Evolutionary conservation across 2,797 vertebrate genomes (phyloP).

Genomic region (Champsocephalus esox): DNA sequence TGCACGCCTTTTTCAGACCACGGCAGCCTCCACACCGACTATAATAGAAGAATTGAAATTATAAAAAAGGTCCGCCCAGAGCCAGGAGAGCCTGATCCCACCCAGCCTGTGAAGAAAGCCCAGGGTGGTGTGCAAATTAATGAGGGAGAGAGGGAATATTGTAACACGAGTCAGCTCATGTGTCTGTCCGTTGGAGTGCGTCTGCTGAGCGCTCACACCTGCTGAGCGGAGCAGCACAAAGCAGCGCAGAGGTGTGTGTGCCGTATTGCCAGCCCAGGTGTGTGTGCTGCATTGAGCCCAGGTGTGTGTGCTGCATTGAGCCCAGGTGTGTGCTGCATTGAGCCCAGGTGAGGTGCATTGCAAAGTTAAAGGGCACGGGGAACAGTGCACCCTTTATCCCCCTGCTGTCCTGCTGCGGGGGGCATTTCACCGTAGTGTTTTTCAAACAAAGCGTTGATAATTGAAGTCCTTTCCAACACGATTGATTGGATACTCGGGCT

Average conservation of each 20-base stretch:
- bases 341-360: conserved; percentile 17
- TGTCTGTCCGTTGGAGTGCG: conserved; percentile 21
- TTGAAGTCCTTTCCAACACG: conserved; percentile 60
- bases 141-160: conserved; percentile 49
- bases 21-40: conserved; percentile 29
- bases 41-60: conserved; percentile 57
- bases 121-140: conserved; percentile 60
- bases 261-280: conserved; percentile 13
- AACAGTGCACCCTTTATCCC: conserved; percentile 59
- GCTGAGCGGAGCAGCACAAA: conserved; percentile 45
- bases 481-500: conserved; percentile 59
- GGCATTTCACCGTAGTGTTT: conserved; percentile 57
- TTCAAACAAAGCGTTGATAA: conserved; percentile 70
- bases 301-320: conserved; percentile 20
- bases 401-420: conserved; percentile 54
- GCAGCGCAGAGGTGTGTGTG: conserved; percentile 5
- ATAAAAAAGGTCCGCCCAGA: conserved; percentile 42
- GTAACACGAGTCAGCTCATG: conserved; percentile 56
- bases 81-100: conserved; percentile 23
- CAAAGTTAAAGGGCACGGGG: conserved; percentile 36
- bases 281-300: conserved; percentile 20
- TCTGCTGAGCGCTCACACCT: conserved; percentile 60
- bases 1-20: conserved; percentile 36
- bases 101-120: conserved; percentile 22
- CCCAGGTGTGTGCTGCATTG: conserved; percentile 16